These are phyloP conservation scores for Drosophila anomalipes DNA, from an alignment of 2,888 invertebrate species.

Conservation along the genomic window DNA sequence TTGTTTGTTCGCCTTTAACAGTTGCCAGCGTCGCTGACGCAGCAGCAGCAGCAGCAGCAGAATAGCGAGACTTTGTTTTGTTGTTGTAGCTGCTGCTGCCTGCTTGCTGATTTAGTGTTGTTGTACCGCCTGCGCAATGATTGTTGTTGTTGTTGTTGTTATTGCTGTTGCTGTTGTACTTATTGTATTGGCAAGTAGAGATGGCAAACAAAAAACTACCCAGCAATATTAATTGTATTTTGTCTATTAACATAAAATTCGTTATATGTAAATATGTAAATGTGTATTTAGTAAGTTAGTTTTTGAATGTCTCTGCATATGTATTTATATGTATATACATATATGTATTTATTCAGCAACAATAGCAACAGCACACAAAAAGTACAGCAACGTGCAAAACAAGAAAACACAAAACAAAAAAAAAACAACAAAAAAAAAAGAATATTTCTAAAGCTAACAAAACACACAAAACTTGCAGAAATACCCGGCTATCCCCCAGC, in stretches of 20 bases:
- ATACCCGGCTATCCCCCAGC: constrained; percentile 55
- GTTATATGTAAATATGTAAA: constrained; percentile 18
- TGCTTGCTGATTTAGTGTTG: constrained; percentile 39
- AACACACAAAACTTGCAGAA: constrained; percentile 80
- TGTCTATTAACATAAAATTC: constrained; percentile 77
- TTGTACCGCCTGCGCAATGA: constrained; percentile 57
- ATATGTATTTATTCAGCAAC: constrained; percentile 55
- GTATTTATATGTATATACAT: constrained; percentile 4
- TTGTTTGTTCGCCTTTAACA: constrained; percentile 68
- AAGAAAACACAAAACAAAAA: constrained; percentile 51
- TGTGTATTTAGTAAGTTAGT: constrained; percentile 13
- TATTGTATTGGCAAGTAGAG: constrained; percentile 29
- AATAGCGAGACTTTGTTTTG: constrained; percentile 40
- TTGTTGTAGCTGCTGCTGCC: constrained; percentile 41
- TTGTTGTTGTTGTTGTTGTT: constrained; percentile 44
- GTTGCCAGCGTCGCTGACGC: constrained; percentile 63
- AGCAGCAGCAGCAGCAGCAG: constrained; percentile 43
- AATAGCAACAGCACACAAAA: constrained; percentile 55
- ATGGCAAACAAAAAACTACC: constrained; percentile 67
- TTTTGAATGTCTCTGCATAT: constrained; percentile 18
- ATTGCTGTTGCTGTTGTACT: constrained; percentile 45
- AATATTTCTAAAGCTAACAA: constrained; percentile 80
- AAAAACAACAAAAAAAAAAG: constrained; percentile 46
- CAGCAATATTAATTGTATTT: constrained; percentile 74
- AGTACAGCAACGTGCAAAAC: constrained; percentile 75